These are phyloP conservation scores for Dysidea cf. avara DNA, from an alignment of 37 sponge, comb jelly and placozoan genomes.

Conservation along the genomic window DNA sequence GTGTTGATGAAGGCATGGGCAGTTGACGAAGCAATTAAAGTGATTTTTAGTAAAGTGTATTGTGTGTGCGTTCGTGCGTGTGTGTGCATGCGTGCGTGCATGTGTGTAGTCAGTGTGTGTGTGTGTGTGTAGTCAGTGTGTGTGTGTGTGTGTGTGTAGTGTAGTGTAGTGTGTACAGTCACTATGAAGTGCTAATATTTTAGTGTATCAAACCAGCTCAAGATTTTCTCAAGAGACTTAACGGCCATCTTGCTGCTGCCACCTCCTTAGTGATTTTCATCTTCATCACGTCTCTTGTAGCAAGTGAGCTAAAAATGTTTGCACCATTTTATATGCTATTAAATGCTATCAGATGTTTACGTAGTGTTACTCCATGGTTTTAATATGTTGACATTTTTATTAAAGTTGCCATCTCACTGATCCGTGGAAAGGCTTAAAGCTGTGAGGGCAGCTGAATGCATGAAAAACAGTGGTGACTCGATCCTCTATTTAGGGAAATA, in stretches of 20 bases:
- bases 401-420: no score
- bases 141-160: no score
- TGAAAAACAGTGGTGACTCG: no score
- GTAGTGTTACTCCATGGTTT: no score
- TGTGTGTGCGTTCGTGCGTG: not conserved
- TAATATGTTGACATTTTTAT: no score
- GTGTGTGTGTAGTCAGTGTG: no score
- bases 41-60: not conserved
- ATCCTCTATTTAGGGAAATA: no score
- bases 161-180: not conserved
- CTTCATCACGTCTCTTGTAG: constrained; percentile 32
- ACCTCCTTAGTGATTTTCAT: constrained; percentile 51
- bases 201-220: constrained; percentile 42
- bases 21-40: constrained; percentile 57
- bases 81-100: not conserved
- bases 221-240: constrained; percentile 41
- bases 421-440: no score
- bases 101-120: no score
- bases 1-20: constrained; percentile 41
- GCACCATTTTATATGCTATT: no score
- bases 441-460: no score
- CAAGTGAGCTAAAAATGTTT: constrained; percentile 45
- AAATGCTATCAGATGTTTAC: no score
- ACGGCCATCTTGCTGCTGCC: constrained; percentile 44
- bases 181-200: not conserved